Base-by-base conservation (phyloP, 1,140 invertebrate genomes). In the Bombus sibiricus region DNA sequence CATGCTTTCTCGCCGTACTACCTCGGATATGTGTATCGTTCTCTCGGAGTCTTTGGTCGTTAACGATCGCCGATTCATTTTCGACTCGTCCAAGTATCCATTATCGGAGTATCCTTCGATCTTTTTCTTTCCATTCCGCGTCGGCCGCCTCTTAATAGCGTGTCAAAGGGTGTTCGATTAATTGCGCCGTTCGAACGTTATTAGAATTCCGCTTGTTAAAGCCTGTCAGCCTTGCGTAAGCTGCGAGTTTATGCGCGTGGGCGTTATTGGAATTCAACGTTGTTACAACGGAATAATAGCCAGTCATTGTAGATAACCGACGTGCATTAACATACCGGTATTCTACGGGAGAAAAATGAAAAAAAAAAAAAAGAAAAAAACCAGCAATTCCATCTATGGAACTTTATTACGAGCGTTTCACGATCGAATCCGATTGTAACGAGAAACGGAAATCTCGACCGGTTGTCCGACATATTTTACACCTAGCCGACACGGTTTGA, bases 81-180 rank as follows among this genome's bases (percentile, higher is more conserved):
- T 32, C 9, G 22, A 37, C 12, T 32, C 2, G n/a, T 18, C 71
- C 39, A 8, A 66, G 15, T 25, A 6, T 25, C 68, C 37, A 25
- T 62, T 34, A 47, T 64, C 69, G 62, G n/a, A 18, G 62, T 32
- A 64, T 32, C 25, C 15, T n/a, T 15, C 43, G 4, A n/a, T 28
- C 6, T 32, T 43, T 39, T 39, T n/a, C 32, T 39, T 13, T 12
- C 6, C n/a, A 37, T 57, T 1, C 13, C 3, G 8, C 2, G 25
- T 37, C 10, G 13, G 25, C 1, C 74, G 25, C 6, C 12, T 15
- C 28, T 39, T 71, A 47, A 34, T 32, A 12, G n/a, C 62, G n/a
- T 25, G 62, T 79, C 77, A 34, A 66, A 64, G 39, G 39, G 18
- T 66, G 41, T 79, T 79, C 22, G 62, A 76, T 76, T 75, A 75